Percentiles rank a stretch among this genome's conserved stretches.
Evolutionary conservation across 1,140 invertebrate species (phyloP).

Genomic region (Calosoma granatense): DNA sequence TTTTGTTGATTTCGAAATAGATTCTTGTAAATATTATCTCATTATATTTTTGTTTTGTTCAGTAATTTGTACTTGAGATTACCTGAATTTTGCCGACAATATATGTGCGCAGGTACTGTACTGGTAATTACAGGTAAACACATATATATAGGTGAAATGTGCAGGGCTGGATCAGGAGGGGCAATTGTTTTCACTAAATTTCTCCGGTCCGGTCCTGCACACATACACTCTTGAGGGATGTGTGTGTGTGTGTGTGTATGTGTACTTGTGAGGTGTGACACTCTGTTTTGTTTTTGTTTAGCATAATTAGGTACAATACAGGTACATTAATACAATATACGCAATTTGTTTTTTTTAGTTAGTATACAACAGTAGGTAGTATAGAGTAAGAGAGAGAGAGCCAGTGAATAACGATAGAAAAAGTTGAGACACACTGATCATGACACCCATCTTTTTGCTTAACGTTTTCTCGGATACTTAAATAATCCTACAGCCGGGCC

Average conservation of each 20-base stretch:
- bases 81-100: not conserved
- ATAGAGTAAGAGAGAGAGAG: not conserved
- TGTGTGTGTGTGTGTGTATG: no score
- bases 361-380: not conserved
- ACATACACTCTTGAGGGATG: no score
- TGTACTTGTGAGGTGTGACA: not conserved
- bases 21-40: not conserved
- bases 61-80: not conserved
- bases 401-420: no score
- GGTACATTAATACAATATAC: not conserved
- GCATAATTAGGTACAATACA: not conserved
- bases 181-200: no score
- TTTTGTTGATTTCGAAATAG: conserved; percentile 1
- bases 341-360: not conserved
- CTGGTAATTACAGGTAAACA: not conserved
- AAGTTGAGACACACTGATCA: conserved; percentile 1
- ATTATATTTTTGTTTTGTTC: not conserved
- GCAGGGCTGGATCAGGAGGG: no score
- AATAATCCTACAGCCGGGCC: no score
- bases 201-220: no score
- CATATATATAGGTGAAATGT: not conserved
- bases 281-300: not conserved
- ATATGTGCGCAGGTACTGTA: not conserved
- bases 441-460: not conserved
- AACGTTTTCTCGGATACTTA: no score